Percentiles rank a stretch among this genome's conserved stretches.
These are phyloP conservation scores for Xerus rutilus DNA, from an alignment of 2,797 vertebrate species.

Conservation along the genomic window DNA sequence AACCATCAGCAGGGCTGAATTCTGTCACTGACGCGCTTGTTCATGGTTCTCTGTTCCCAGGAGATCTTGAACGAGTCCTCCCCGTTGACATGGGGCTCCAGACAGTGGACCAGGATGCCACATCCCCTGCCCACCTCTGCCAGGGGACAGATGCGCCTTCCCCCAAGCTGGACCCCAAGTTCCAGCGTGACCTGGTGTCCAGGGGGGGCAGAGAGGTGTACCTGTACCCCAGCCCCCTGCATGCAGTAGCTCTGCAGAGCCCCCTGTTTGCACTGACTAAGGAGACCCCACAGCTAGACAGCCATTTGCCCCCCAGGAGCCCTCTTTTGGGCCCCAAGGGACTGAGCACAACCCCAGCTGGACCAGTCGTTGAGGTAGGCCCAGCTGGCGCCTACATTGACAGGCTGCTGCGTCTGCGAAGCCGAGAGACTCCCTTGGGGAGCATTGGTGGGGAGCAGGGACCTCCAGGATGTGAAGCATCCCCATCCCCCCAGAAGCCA, in stretches of 20 bases:
- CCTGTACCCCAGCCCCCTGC: slow-evolving; percentile 96
- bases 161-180: slow-evolving; percentile 90
- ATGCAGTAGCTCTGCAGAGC: slow-evolving; percentile 97
- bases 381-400: slow-evolving; percentile 91
- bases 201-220: slow-evolving; percentile 93
- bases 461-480: slow-evolving; percentile 41
- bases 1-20: no score
- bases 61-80: slow-evolving; percentile 93
- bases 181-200: slow-evolving; percentile 93
- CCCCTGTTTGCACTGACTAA: slow-evolving; percentile 92
- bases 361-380: slow-evolving; percentile 83
- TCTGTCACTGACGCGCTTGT: background rate
- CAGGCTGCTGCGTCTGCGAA: slow-evolving; percentile 90
- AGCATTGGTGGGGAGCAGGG: slow-evolving; percentile 68
- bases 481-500: slow-evolving; percentile 71
- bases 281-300: slow-evolving; percentile 78
- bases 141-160: slow-evolving; percentile 80
- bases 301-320: slow-evolving; percentile 62
- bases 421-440: slow-evolving; percentile 81
- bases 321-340: background rate
- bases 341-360: slow-evolving; percentile 74
- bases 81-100: slow-evolving; percentile 85
- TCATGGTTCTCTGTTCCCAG: slow-evolving; percentile 84
- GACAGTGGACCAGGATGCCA: slow-evolving; percentile 84
- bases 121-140: slow-evolving; percentile 77